Evolutionary conservation across 1,140 invertebrate genomes (phyloP), one percentile per base, ranked within the genome.

Genomic region (Sycobia sp.): DNA sequence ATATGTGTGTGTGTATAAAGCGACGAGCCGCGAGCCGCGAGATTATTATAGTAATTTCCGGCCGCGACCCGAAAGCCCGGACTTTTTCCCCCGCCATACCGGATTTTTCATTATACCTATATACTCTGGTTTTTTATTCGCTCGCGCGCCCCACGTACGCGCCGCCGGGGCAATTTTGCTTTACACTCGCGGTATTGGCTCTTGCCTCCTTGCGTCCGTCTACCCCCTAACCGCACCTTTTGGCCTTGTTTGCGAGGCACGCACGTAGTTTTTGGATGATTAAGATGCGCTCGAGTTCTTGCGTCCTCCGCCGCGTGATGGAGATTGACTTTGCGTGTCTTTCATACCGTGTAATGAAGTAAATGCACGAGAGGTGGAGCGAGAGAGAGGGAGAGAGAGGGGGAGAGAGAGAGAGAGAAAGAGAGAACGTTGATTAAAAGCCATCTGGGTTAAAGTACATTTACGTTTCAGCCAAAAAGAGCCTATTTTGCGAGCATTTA

Each of bases 21-120:
- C 59, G 47, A 47, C 16, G 23, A 16, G 41, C 64, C 65, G 29
- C 29, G 29, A 32, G 29, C 29, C 29, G 29, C 44, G 55, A 46
- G 22, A 55, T 71, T 80, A 81, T 81, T 79, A 80, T 78, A 81
- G 79, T 80, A 81, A 81, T 81, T 81, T 80, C 55, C 58, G 47
- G 23, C 36, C 39, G 25, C 9, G 14, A 46, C 36, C 51, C n/a
- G n/a, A n/a, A 23, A 27, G 10, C 25, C 2, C 18, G 49, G 16
- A 3, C 22, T 49, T 49, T 49, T 29, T 29, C 29, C 11, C 11
- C 29, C 14, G n/a, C n/a, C n/a, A n/a, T n/a, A n/a, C 16, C 1
- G 47, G 23, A 41, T 62, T 61, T 62, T 62, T 46, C 25, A 64
- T 64, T 50, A 64, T 64, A 27, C n/a, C n/a, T n/a, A n/a, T n/a